Conservation (phyloP, 2,797 vertebrate species). For the Neostethus bicornis region DNA sequence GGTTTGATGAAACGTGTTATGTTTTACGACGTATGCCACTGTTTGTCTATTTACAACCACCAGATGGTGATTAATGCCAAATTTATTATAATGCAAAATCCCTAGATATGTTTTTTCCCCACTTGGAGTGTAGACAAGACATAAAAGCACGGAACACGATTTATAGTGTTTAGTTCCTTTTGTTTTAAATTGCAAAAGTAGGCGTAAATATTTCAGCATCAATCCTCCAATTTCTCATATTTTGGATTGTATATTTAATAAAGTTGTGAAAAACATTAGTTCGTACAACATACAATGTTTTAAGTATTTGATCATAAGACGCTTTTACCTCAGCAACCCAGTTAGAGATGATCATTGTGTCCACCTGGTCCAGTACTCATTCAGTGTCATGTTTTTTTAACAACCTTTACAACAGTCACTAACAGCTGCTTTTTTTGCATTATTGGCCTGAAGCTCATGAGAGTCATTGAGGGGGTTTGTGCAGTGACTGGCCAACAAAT, state of each 20-base stretch:
- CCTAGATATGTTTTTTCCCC: not conserved
- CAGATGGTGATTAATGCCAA: not conserved
- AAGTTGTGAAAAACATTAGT: too few species aligned
- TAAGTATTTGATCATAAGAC: too few species aligned
- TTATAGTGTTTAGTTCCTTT: constrained; percentile 3
- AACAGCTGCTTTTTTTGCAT: too few species aligned
- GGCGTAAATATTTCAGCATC: constrained; percentile 39
- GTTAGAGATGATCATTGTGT: too few species aligned
- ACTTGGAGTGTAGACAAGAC: not conserved
- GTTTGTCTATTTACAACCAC: not conserved
- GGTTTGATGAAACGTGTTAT: not conserved
- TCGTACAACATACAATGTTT: too few species aligned
- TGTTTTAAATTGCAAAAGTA: constrained; percentile 27
- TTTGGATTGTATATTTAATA: constrained; percentile 1
- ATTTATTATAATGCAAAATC: not conserved
- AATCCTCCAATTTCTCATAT: constrained; percentile 28
- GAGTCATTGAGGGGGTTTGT: too few species aligned
- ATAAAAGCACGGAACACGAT: not conserved
- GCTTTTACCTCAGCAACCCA: too few species aligned
- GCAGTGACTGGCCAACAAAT: too few species aligned
- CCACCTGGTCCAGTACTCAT: too few species aligned
- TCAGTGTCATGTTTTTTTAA: too few species aligned
- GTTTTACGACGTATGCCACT: not conserved
- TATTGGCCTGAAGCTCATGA: too few species aligned
- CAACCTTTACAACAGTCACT: too few species aligned